Conservation (phyloP, 1,140 invertebrate species). For the Hestina assimilis region DNA sequence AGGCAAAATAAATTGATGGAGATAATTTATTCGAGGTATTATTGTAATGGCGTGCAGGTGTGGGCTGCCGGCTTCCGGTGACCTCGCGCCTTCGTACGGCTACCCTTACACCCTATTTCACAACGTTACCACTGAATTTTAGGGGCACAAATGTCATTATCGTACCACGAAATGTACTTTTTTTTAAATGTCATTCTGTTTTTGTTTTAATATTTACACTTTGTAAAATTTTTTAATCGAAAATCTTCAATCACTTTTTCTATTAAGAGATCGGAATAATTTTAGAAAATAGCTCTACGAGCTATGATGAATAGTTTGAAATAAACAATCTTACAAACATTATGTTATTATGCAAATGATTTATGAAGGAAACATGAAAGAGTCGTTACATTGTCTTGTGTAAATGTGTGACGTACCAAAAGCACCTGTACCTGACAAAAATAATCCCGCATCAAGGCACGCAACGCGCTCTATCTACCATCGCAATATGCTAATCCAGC, state of each 20-base stretch:
- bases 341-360: conserved; percentile 21
- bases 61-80: conserved; percentile 46
- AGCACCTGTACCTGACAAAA: conserved; percentile 24
- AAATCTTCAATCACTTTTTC: too few relatives aligned
- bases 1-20: conserved; percentile 35
- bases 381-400: conserved; percentile 22
- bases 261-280: too few relatives aligned
- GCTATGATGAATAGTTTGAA: background rate
- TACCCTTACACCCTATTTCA: conserved; percentile 20
- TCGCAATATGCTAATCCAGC: conserved; percentile 22
- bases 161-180: background rate
- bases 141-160: background rate
- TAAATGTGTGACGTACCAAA: conserved; percentile 21
- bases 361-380: conserved; percentile 24
- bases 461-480: conserved; percentile 21
- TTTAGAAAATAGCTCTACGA: too few relatives aligned
- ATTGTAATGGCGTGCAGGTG: conserved; percentile 44
- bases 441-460: conserved; percentile 9
- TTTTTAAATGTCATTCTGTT: too few relatives aligned
- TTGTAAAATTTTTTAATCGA: too few relatives aligned
- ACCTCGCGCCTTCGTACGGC: conserved; percentile 39
- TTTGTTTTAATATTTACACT: too few relatives aligned
- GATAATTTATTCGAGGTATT: conserved; percentile 30
- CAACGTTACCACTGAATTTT: conserved; percentile 11
- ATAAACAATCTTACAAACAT: conserved; percentile 10